Percentiles rank a stretch among this genome's conserved stretches.
Evolutionary conservation across 1,140 invertebrate genomes (phyloP).

Genomic region (Xylocopa sonorina): DNA sequence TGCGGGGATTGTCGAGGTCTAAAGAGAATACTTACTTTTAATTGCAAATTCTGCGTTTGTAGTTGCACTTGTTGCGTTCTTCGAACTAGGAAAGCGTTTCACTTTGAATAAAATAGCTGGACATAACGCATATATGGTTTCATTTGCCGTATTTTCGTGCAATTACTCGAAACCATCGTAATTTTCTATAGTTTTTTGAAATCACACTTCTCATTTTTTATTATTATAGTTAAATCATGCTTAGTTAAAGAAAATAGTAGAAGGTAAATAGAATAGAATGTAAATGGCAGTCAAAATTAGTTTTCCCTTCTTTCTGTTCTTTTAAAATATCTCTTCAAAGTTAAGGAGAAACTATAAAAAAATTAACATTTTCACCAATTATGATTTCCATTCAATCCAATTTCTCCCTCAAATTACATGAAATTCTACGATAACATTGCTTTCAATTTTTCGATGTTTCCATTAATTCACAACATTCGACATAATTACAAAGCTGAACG

Average conservation of each 20-base stretch:
- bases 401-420: neutral
- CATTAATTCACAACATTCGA: neutral
- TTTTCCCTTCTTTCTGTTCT: no score
- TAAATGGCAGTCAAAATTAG: no score
- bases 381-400: no score
- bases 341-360: no score
- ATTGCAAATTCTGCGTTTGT: neutral
- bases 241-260: no score
- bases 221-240: no score
- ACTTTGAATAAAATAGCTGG: slow-evolving; percentile 11
- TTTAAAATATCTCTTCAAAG: no score
- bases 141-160: neutral
- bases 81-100: neutral
- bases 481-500: neutral
- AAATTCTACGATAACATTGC: neutral
- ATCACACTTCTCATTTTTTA: no score
- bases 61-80: slow-evolving; percentile 32
- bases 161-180: no score
- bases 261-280: no score
- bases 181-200: no score
- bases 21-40: neutral
- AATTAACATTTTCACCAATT: no score
- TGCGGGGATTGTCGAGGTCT: neutral
- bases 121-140: neutral
- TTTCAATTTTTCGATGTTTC: neutral